Percentiles rank a stretch among this genome's conserved stretches.
Evolutionary conservation across 2,888 invertebrate species (phyloP).

Genomic region (Apodemia mormo): DNA sequence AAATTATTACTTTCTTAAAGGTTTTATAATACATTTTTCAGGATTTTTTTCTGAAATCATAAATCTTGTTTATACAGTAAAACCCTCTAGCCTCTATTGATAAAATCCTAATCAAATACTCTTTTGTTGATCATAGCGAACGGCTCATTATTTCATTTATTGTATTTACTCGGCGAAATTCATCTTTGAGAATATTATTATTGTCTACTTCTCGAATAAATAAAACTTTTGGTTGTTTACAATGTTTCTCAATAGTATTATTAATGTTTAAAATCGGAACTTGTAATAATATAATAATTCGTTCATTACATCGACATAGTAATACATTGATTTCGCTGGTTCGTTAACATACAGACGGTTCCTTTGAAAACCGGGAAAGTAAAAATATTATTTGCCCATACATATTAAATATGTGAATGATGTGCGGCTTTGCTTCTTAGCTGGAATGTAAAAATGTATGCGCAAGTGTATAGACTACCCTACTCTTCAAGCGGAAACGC

Average conservation of each 20-base stretch:
- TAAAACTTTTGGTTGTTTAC: background rate
- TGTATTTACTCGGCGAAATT: background rate
- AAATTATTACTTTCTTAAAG: background rate
- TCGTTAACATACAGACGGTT: too few species aligned
- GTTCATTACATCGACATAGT: too few species aligned
- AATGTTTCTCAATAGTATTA: background rate
- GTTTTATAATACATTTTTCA: too few species aligned
- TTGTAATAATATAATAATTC: background rate
- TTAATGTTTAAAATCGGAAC: background rate
- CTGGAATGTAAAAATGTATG: too few species aligned
- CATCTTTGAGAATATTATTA: background rate
- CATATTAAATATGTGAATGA: too few species aligned
- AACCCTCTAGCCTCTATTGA: background rate
- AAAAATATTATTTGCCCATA: too few species aligned
- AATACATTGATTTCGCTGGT: too few species aligned
- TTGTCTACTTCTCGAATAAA: background rate
- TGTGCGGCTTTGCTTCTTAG: too few species aligned
- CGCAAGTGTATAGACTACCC: too few species aligned
- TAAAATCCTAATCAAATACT: slow-evolving; percentile 16
- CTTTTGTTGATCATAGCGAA: slow-evolving; percentile 8
- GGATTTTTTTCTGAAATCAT: too few species aligned
- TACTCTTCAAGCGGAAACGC: too few species aligned
- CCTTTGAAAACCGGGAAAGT: too few species aligned
- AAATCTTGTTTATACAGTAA: background rate
- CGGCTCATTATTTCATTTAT: slow-evolving; percentile 15